These are phyloP conservation scores for Arvicanthis niloticus DNA, from an alignment of 2,113 vertebrate genomes.

Conservation along the genomic window DNA sequence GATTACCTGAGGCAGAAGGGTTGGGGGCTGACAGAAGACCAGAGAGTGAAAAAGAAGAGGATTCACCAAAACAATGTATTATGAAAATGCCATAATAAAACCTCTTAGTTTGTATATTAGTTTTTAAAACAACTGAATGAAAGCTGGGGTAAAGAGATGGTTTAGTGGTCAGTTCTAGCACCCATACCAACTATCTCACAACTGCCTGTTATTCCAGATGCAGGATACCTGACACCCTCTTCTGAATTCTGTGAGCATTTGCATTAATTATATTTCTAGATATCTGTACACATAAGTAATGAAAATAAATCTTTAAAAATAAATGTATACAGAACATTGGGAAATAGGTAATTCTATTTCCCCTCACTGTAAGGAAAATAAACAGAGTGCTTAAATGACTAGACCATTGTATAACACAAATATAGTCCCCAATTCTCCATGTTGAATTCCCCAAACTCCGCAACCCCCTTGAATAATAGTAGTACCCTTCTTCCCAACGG, in stretches of 20 bases:
- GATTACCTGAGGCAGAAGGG: neutral
- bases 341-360: neutral
- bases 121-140: neutral
- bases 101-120: too few species aligned
- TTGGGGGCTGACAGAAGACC: neutral
- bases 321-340: neutral
- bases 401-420: neutral
- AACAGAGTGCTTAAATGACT: slow-evolving; percentile 16
- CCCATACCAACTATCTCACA: neutral
- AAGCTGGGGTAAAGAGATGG: neutral
- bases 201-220: neutral
- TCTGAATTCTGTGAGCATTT: neutral
- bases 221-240: neutral
- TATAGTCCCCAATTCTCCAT: neutral
- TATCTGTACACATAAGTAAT: neutral
- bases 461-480: neutral
- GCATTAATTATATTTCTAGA: neutral
- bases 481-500: neutral
- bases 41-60: neutral
- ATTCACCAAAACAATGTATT: neutral
- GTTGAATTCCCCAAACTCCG: neutral
- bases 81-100: neutral
- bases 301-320: neutral
- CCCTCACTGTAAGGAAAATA: slow-evolving; percentile 43
- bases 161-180: neutral